Evolutionary conservation across 2,113 vertebrate species (phyloP).

Genomic region (Syngnathus typhle): DNA sequence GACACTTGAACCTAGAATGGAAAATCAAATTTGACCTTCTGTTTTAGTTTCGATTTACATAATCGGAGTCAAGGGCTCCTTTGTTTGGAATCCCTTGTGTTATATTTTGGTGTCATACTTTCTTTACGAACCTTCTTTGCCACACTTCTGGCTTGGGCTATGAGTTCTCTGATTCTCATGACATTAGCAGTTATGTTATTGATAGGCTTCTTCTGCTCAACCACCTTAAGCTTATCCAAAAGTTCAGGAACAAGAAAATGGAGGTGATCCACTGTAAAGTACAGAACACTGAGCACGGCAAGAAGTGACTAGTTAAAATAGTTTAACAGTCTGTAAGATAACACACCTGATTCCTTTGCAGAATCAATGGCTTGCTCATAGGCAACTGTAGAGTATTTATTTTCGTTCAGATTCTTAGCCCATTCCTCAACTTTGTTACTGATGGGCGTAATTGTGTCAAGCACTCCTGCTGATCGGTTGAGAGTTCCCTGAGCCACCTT

Average conservation of each 20-base stretch:
- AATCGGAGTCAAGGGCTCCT: background rate
- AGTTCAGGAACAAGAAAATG: slow-evolving; percentile 82
- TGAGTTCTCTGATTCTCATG: slow-evolving; percentile 85
- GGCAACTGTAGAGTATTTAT: slow-evolving; percentile 73
- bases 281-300: background rate
- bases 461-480: slow-evolving; percentile 73
- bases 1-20: slow-evolving; percentile 86
- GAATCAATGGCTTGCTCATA: slow-evolving; percentile 78
- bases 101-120: background rate
- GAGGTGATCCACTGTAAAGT: slow-evolving; percentile 77
- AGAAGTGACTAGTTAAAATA: background rate
- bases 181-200: slow-evolving; percentile 92
- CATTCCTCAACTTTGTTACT: slow-evolving; percentile 74
- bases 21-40: slow-evolving; percentile 1
- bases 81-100: background rate
- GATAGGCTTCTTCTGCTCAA: slow-evolving; percentile 86
- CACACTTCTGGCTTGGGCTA: slow-evolving; percentile 92
- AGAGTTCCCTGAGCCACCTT: slow-evolving; percentile 69
- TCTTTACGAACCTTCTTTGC: slow-evolving; percentile 83
- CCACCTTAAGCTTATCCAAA: slow-evolving; percentile 79
- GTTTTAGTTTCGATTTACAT: background rate
- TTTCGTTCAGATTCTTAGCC: slow-evolving; percentile 79
- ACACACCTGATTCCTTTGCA: slow-evolving; percentile 82
- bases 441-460: slow-evolving; percentile 74
- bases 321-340: background rate